Conservation (phyloP, 2,113 vertebrate genomes). For the Pteropus alecto region DNA sequence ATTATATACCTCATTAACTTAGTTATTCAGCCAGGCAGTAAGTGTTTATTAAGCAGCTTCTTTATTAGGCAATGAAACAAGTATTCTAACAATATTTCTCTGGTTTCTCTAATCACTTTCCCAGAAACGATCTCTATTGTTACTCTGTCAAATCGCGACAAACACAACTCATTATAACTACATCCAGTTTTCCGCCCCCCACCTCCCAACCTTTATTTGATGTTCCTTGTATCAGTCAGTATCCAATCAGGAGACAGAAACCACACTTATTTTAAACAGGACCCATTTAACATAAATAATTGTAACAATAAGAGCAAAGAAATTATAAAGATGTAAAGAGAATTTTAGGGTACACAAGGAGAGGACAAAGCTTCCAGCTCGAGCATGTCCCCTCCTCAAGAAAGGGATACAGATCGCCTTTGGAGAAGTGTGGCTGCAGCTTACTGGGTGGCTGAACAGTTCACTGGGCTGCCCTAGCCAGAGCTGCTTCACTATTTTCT, state of each 20-base stretch:
- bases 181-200: neutral
- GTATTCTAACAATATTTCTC: neutral
- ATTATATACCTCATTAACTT: neutral
- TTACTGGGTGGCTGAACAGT: neutral
- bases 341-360: neutral
- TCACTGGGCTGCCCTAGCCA: neutral
- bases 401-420: neutral
- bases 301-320: neutral
- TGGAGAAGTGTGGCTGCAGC: neutral
- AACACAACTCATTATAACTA: neutral
- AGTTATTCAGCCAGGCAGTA: neutral
- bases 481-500: neutral
- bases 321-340: neutral
- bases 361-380: neutral
- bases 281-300: neutral
- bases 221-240: neutral
- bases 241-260: neutral
- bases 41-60: neutral
- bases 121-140: neutral
- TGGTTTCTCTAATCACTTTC: neutral
- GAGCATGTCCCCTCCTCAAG: fast-evolving
- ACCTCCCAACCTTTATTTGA: neutral
- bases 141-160: neutral
- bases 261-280: neutral
- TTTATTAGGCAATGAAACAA: neutral